Evolutionary conservation across 2,113 vertebrate genomes (phyloP).

Genomic region (Otocyon megalotis): DNA sequence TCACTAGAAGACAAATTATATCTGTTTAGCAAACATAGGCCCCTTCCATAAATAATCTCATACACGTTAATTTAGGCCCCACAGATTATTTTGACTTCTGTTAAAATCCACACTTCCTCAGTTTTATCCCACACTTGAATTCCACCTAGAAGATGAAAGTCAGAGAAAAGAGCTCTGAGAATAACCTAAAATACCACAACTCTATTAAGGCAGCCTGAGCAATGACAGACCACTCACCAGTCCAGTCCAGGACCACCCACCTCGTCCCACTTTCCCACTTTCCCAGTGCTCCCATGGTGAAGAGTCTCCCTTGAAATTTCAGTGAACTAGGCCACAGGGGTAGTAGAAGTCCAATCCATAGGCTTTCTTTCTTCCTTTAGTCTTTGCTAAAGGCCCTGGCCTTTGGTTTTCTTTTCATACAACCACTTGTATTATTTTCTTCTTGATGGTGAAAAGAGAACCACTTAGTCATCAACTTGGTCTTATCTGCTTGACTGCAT

Average conservation of each 20-base stretch:
- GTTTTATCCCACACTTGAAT: background rate
- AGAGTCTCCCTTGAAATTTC: background rate
- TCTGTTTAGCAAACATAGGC: background rate
- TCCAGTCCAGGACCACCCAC: background rate
- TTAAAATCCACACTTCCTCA: background rate
- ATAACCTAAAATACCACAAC: background rate
- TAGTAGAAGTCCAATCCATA: background rate
- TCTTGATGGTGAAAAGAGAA: slow-evolving; percentile 21
- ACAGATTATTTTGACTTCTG: background rate
- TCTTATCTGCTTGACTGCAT: slow-evolving; percentile 63
- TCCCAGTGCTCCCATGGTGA: background rate
- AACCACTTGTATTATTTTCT: slow-evolving; percentile 12
- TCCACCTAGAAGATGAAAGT: background rate
- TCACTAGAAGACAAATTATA: background rate
- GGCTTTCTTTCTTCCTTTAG: background rate
- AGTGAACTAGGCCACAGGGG: background rate
- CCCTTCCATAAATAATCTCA: background rate
- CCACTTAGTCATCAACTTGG: slow-evolving; percentile 32
- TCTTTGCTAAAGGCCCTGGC: background rate
- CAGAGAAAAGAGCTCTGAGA: background rate
- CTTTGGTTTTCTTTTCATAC: slow-evolving; percentile 26
- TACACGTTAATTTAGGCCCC: background rate
- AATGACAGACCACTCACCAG: background rate
- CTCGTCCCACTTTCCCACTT: background rate
- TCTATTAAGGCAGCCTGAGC: background rate